These are phyloP conservation scores for Uloborus plumipes DNA, from an alignment of 2,888 invertebrate species.

Conservation along the genomic window DNA sequence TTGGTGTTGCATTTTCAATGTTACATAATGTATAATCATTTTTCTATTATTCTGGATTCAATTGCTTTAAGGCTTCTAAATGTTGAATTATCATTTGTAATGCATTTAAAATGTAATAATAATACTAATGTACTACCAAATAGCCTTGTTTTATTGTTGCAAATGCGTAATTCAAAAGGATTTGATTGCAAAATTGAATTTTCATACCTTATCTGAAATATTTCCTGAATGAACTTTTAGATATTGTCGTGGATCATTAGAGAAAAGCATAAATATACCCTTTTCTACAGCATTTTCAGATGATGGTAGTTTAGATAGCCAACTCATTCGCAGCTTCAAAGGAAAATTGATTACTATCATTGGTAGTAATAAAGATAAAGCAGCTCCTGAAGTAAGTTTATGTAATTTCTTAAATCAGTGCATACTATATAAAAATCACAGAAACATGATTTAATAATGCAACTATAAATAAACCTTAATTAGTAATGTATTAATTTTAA, in stretches of 20 bases:
- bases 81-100: neutral
- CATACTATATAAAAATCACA: too few species aligned
- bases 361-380: conserved; percentile 78
- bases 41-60: neutral
- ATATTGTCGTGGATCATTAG: conserved; percentile 82
- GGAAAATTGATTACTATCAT: conserved; percentile 82
- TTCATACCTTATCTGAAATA: neutral
- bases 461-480: too few species aligned
- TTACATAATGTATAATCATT: too few species aligned
- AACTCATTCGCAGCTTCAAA: conserved; percentile 75
- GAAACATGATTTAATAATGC: too few species aligned
- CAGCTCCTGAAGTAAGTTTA: conserved; percentile 73
- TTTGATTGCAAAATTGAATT: neutral
- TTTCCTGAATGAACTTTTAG: conserved; percentile 72
- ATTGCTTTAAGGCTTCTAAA: neutral
- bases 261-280: conserved; percentile 79
- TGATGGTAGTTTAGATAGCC: conserved; percentile 78
- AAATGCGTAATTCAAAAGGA: too few species aligned
- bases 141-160: neutral
- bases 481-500: too few species aligned
- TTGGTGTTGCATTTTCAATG: too few species aligned
- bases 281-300: conserved; percentile 82
- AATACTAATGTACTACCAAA: neutral
- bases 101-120: neutral
- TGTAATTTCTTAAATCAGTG: too few species aligned